A percentile compares a stretch with the other conserved stretches of the same genome.
Conservation (phyloP, 2,113 vertebrate genomes). For the Xenopus tropicalis region DNA sequence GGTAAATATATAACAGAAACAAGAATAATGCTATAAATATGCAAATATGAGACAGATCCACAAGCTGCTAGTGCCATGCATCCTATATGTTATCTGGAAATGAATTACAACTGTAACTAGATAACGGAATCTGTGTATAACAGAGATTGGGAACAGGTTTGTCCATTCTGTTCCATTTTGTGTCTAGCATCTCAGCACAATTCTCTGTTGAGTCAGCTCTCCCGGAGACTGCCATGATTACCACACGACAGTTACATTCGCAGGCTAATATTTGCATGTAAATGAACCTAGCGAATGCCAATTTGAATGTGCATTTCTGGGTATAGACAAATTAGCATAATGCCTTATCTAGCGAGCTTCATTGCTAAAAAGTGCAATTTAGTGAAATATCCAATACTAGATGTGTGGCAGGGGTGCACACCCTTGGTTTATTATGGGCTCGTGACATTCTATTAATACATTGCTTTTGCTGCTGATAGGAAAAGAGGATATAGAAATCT, state of each 20-base stretch:
- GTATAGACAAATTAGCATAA: background rate
- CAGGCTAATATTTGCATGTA: constrained; percentile 2
- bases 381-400: background rate
- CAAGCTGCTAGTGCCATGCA: background rate
- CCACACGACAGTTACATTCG: background rate
- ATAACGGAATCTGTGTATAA: background rate
- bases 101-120: background rate
- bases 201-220: constrained; percentile 1
- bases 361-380: background rate
- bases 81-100: background rate
- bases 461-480: background rate
- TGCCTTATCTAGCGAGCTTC: constrained; percentile 1
- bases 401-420: background rate
- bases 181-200: background rate
- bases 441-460: background rate
- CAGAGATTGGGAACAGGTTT: background rate
- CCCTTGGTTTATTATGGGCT: background rate
- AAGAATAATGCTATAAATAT: background rate
- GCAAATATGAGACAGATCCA: background rate
- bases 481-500: background rate
- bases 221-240: background rate
- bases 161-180: background rate
- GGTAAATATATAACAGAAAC: too few species aligned
- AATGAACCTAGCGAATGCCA: background rate
- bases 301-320: background rate